Percentiles rank a stretch among this genome's conserved stretches.
Conservation (phyloP, 2,888 invertebrate species). For the Coelopa pilipes region DNA sequence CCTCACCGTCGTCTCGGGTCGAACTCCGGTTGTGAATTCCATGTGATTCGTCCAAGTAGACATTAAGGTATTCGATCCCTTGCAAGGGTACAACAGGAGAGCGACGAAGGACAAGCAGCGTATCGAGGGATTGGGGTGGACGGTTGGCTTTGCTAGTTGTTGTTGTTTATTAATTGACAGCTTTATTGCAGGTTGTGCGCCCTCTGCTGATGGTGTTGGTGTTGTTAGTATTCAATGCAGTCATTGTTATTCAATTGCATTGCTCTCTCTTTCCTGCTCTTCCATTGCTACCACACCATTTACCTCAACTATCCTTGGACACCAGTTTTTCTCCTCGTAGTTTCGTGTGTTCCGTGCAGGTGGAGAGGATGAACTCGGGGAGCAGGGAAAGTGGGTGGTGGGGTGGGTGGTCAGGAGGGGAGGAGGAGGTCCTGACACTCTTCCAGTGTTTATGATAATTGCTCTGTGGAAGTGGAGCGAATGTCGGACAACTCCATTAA, state of each 20-base stretch:
- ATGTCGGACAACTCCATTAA: no score
- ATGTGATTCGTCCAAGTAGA: constrained; percentile 45
- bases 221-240: constrained; percentile 5
- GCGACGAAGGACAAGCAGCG: neutral
- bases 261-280: no score
- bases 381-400: no score
- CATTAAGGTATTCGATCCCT: constrained; percentile 23
- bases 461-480: no score
- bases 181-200: constrained; percentile 48
- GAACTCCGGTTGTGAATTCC: constrained; percentile 47
- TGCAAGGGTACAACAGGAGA: neutral
- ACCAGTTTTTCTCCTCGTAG: no score
- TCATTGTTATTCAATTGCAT: constrained; percentile 29
- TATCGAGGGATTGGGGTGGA: neutral
- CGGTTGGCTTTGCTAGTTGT: neutral
- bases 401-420: neutral
- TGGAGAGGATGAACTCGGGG: no score
- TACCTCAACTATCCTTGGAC: no score
- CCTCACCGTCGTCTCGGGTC: no score
- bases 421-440: neutral
- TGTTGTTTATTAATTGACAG: constrained; percentile 60
- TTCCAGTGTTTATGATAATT: no score
- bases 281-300: no score
- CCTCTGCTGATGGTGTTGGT: constrained; percentile 13
- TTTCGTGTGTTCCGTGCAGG: no score